Base-by-base conservation (phyloP, 2,888 invertebrate species). In the Amiota minor region DNA sequence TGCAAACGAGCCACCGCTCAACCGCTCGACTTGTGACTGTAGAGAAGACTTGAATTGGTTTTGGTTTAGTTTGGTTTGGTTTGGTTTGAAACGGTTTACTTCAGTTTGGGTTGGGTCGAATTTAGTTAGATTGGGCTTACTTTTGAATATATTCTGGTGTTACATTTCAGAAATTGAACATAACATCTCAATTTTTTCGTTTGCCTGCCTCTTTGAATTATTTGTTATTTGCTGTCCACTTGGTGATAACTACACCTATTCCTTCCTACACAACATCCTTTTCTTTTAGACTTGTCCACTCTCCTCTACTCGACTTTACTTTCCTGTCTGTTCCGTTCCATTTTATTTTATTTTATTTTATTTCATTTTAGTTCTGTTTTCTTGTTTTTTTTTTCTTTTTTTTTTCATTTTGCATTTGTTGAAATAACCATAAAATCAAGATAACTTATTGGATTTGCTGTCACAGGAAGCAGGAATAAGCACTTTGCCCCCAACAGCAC, bases 391-490 rank as follows among this genome's bases (percentile, higher is more conserved):
- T 23, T 23, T 23, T 23, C 3, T 35, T 35, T 23, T 23, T 23
- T 23, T 23, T 35, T 35, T 20, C 11, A 11, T 50, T 86, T 84
- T 83, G 80, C 77, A 79, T 85, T 81, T 80, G 80, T 83, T 85
- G 82, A 81, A 86, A 83, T 86, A 86, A 80, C 87, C 84, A 87
- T 86, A 87, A 87, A 85, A 87, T 87, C 87, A 86, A 87, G 87
- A 88, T 87, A 87, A 88, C 83, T 88, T 87, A 88, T 87, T 87
- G 88, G 87, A 87, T 88, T 86, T 87, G 83, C 84, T 85, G 87
- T 84, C 87, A 35, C 35, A 87, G 85, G 84, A 85, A 85, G 79
- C 82, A 79, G 80, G 78, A 76, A 81, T 81, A 85, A 86, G 85
- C 84, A 82, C 81, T 83, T 80, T 80, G 78, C 69, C 67, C 74